phyloP scores from a whole-genome alignment of 2,113 vertebrate genomes.

The Cisticola juncidis region DNA sequence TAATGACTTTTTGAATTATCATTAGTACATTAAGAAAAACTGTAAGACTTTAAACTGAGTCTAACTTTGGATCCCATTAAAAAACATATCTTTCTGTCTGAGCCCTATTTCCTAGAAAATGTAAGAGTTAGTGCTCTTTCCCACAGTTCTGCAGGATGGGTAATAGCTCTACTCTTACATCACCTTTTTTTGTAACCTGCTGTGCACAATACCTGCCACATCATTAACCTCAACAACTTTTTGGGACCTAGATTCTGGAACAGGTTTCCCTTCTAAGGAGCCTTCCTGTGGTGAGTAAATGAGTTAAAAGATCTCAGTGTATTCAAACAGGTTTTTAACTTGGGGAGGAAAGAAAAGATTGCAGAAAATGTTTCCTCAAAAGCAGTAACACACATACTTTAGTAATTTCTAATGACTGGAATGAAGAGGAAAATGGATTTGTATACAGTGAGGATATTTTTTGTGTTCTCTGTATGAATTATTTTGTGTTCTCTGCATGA shows the following conservation, averaged over 20 bases:
- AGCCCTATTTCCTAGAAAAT: background rate
- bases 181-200: background rate
- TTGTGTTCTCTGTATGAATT: background rate
- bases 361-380: background rate
- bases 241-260: background rate
- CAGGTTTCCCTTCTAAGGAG: background rate
- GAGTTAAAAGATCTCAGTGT: background rate
- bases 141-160: background rate
- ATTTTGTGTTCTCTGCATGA: background rate
- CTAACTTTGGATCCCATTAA: background rate
- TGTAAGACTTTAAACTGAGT: background rate
- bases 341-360: background rate
- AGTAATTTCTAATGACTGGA: background rate
- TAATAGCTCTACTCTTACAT: background rate
- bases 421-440: background rate
- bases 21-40: background rate
- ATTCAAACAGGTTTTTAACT: background rate
- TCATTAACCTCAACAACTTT: slow-evolving; percentile 20
- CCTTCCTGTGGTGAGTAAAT: background rate
- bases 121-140: background rate
- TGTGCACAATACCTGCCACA: background rate
- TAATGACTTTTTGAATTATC: background rate
- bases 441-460: background rate
- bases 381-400: background rate
- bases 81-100: background rate